Conservation (phyloP, 1,140 invertebrate species). For the Nixonia krombeini region DNA sequence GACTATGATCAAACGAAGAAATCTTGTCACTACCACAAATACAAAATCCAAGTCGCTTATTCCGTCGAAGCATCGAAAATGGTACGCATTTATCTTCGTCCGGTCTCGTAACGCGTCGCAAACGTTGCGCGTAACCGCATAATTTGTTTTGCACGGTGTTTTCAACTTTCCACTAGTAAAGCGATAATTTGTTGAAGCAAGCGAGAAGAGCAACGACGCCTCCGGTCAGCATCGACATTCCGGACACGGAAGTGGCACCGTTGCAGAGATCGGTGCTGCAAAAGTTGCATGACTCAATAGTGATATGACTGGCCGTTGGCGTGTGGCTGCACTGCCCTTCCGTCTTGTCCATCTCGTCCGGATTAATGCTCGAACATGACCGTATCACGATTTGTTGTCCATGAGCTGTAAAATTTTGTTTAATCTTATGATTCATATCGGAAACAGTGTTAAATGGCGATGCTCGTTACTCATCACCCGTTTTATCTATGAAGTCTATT, state of each 20-base stretch:
- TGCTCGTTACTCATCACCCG: no score
- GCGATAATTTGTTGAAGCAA: constrained; percentile 26
- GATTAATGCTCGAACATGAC: constrained; percentile 73
- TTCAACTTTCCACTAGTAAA: neutral
- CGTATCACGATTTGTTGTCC: constrained; percentile 68
- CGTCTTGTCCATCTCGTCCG: constrained; percentile 69
- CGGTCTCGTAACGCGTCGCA: no score
- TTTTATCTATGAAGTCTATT: no score
- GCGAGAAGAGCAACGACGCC: constrained; percentile 30
- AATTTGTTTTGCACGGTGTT: no score
- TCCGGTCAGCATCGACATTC: constrained; percentile 34
- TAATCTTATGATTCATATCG: no score
- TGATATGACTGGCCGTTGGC: constrained; percentile 67
- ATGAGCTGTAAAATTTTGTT: constrained; percentile 68
- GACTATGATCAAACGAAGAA: no score
- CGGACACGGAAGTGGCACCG: constrained; percentile 65
- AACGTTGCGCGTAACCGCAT: no score
- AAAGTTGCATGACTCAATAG: constrained; percentile 72
- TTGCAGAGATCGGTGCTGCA: constrained; percentile 74
- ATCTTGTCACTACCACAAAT: no score
- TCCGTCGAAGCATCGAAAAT: no score
- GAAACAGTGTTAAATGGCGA: no score
- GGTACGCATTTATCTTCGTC: no score
- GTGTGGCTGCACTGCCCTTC: constrained; percentile 70
- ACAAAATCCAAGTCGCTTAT: no score